Conservation (phyloP, 2,797 vertebrate species). For the Aldrovandia affinis region DNA sequence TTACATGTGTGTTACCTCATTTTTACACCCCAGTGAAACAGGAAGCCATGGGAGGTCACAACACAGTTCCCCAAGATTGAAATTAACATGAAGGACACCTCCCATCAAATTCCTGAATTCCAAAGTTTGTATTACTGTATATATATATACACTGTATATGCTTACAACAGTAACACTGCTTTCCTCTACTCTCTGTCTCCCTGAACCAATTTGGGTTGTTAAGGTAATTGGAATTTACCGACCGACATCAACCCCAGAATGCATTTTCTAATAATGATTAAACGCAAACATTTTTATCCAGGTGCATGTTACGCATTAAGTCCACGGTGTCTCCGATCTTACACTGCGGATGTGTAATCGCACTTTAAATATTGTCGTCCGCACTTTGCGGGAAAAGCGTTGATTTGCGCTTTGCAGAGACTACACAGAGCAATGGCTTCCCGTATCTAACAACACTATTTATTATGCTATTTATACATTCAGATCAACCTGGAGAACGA, state of each 20-base stretch:
- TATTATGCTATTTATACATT: slow-evolving; percentile 74
- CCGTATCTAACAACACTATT: not conserved
- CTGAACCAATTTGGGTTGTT: not conserved
- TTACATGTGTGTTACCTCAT: too few relatives aligned
- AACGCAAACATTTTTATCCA: not conserved
- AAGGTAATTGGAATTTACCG: not conserved
- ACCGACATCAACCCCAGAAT: not conserved
- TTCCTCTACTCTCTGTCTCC: not conserved
- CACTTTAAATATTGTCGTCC: slow-evolving; percentile 55
- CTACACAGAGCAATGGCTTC: not conserved
- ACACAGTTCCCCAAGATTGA: too few relatives aligned
- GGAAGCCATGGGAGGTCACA: too few relatives aligned
- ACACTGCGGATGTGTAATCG: slow-evolving; percentile 60
- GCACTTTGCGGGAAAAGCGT: slow-evolving; percentile 52
- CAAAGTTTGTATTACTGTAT: too few relatives aligned
- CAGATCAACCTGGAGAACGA: slow-evolving; percentile 66
- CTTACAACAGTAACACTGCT: too few relatives aligned
- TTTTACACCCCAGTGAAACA: too few relatives aligned
- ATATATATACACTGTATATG: too few relatives aligned
- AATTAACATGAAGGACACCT: too few relatives aligned
- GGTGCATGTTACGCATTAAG: not conserved
- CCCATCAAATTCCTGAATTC: too few relatives aligned
- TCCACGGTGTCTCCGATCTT: slow-evolving; percentile 46
- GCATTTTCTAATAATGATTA: not conserved
- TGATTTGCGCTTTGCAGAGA: slow-evolving; percentile 59